Percentiles rank a stretch among this genome's conserved stretches.
phyloP scores from a whole-genome alignment of 2,113 vertebrate genomes.

The human (Homo sapiens) region DNA sequence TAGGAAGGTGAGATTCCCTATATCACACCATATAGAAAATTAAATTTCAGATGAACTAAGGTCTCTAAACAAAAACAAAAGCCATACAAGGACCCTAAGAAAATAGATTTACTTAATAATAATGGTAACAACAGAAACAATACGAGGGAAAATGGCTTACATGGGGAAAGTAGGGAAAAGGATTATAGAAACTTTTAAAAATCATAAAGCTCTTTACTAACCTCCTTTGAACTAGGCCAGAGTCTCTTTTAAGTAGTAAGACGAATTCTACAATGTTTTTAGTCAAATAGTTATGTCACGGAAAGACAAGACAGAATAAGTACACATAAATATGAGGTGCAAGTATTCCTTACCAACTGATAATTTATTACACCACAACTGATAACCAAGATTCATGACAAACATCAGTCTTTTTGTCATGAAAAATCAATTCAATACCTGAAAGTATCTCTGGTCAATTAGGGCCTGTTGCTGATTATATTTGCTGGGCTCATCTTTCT shows the following conservation, averaged over 20 bases:
- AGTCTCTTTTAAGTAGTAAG: slow-evolving; percentile 7
- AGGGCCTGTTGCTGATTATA: slow-evolving; percentile 68
- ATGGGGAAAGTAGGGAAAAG: background rate
- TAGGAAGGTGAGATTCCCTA: background rate
- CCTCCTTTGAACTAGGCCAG: slow-evolving; percentile 13
- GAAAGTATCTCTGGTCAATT: slow-evolving; percentile 81
- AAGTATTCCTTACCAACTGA: background rate
- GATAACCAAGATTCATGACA: background rate
- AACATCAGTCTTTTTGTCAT: background rate
- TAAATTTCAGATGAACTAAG: slow-evolving; percentile 44
- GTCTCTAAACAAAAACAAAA: slow-evolving; percentile 24
- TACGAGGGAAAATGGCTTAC: slow-evolving; percentile 37
- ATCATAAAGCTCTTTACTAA: background rate
- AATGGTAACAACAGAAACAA: background rate
- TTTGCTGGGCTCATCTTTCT: slow-evolving; percentile 50
- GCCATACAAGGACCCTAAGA: background rate
- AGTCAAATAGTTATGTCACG: background rate
- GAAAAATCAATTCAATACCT: slow-evolving; percentile 76
- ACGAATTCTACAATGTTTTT: background rate
- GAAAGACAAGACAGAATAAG: background rate
- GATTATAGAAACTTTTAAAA: slow-evolving; percentile 18
- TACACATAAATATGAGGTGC: background rate
- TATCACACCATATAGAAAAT: background rate
- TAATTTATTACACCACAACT: background rate
- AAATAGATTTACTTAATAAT: slow-evolving; percentile 35